A percentile compares a stretch with the other conserved stretches of the same genome.
These are phyloP conservation scores for Danaus plexippus DNA, from an alignment of 1,140 invertebrate genomes.

Conservation along the genomic window DNA sequence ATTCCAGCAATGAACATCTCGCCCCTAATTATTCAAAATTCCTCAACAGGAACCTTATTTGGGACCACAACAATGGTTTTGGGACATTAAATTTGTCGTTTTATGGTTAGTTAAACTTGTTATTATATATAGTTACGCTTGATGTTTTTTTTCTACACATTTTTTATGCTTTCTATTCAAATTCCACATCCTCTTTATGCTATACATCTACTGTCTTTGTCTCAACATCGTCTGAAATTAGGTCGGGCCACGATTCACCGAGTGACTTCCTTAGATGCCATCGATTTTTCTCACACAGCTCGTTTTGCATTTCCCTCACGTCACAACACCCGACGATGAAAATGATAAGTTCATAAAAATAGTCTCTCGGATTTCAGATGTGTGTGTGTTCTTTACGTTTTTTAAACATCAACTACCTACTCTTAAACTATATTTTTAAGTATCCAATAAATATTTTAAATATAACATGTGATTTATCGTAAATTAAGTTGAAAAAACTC, in stretches of 20 bases:
- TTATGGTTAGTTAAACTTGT: conserved; percentile 11
- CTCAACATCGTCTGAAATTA: conserved; percentile 10
- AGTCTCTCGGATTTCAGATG: no score
- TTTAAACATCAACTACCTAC: neutral
- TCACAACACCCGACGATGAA: conserved; percentile 1
- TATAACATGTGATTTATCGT: no score
- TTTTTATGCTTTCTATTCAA: neutral
- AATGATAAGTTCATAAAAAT: neutral
- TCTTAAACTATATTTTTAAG: neutral
- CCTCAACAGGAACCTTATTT: no score
- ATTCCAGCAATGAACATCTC: no score
- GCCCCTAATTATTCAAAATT: no score
- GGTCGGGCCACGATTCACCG: conserved; percentile 20
- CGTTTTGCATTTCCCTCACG: conserved; percentile 15
- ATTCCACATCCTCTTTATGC: no score
- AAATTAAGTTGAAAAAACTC: no score
- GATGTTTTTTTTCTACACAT: conserved; percentile 1
- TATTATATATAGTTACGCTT: conserved; percentile 2
- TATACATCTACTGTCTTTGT: no score
- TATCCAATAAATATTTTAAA: no score
- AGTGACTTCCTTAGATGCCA: conserved; percentile 17
- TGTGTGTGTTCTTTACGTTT: neutral
- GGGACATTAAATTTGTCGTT: no score
- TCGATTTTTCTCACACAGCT: conserved; percentile 24
- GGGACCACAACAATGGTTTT: neutral